A percentile compares a stretch with the other conserved stretches of the same genome.
phyloP scores from a whole-genome alignment of 2,113 vertebrate species.

The Tragulus kanchil region DNA sequence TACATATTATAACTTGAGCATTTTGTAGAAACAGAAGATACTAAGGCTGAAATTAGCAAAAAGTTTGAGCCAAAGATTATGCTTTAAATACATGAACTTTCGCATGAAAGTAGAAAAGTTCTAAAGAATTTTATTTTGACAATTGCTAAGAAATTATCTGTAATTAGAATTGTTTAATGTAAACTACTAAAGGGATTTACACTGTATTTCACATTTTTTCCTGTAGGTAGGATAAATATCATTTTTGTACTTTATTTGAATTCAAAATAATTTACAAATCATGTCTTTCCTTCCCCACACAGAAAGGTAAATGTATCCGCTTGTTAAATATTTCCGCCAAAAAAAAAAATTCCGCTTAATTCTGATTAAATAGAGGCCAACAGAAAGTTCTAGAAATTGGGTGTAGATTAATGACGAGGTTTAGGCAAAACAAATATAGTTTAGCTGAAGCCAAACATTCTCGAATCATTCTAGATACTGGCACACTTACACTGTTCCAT shows the following conservation, averaged over 20 bases:
- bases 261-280: constrained; percentile 40
- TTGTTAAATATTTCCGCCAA: not conserved
- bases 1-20: not conserved
- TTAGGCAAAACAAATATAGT: not conserved
- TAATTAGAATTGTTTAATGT: not conserved
- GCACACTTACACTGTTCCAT: not conserved
- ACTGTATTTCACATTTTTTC: not conserved
- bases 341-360: not conserved
- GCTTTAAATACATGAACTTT: not conserved
- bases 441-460: not conserved
- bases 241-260: not conserved
- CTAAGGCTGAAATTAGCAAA: constrained; percentile 15
- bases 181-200: not conserved
- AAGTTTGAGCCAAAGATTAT: not conserved
- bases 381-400: not conserved
- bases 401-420: not conserved
- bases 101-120: not conserved
- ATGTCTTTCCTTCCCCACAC: not conserved
- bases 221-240: not conserved
- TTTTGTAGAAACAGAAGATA: not conserved
- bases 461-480: not conserved
- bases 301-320: constrained; percentile 1
- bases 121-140: constrained; percentile 30
- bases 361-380: not conserved
- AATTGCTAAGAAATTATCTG: constrained; percentile 42